Base-by-base conservation (phyloP, 1,140 invertebrate species). In the Halictus rubicundus region DNA sequence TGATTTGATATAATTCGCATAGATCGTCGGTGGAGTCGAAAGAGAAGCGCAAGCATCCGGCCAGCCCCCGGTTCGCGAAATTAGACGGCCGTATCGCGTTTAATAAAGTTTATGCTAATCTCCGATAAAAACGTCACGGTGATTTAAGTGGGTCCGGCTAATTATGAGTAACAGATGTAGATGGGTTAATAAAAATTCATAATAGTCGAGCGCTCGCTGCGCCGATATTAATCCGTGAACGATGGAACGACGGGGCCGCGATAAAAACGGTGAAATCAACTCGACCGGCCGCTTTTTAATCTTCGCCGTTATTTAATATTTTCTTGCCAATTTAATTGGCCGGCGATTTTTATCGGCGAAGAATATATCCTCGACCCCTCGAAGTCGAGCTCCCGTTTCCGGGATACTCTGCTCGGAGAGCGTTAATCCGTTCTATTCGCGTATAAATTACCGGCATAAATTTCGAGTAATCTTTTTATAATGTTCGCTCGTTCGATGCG, bases 161-260 rank as follows among this genome's bases (percentile, higher is more conserved):
- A 78, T 78, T 78, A 78, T 71, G 75, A 78, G 68, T 78, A 78
- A 78, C 75, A 78, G 75, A 78, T 78, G 75, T 78, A 78, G 75
- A 78, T 78, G 68, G 75, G 75, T 78, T 78, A 78, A 78, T 78
- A 78, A 78, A 78, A 71, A 78, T 78, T 78, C 75, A 71, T 78
- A 71, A 71, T 68, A 54, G 68, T 78, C 70, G 70, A 69, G 59
- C 74, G 37, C 68, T 25, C 74, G 75, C 59, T 46, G 54, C 39
- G 52, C 57, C 75, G 75, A 78, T 78, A 78, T 78, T 78, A 78
- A 78, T 78, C 75, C 68, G 46, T 78, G 75, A 78, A 78, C 61
- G 68, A 78, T 78, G 68, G 68, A 78, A 78, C 57, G 68, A 49
- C 39, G 64, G 39, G 37, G n/a, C 68, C 37, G 75, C 68, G 75